Base-by-base conservation (phyloP, 1,140 invertebrate species). In the Dinoponera quadriceps region DNA sequence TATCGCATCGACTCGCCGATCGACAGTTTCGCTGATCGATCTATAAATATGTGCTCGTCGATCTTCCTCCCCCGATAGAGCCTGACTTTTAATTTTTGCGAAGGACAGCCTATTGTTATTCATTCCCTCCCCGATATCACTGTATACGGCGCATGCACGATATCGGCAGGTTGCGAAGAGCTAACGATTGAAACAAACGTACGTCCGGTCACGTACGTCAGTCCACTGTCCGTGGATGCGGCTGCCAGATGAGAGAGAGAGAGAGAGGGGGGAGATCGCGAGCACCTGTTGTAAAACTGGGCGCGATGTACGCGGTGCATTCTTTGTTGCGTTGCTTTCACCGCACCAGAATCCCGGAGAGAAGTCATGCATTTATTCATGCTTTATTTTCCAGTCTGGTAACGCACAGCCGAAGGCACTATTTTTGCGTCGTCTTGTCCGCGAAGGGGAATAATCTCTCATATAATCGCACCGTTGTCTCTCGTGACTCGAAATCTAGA, bases 221-320 rank as follows among this genome's bases (percentile, higher is more conserved):
- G 75, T 57, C 48, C 14, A 29, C 27, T 33, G 7, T 16, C 9
- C 3, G 29, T 18, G 65, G 14, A 80, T 48, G 22, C 22, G 1
- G 44, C 22, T 33, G 38, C 7, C 3, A 48, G 25, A 80, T 71
- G 65, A 69, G 25, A 29, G n/a, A 71, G 33, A 3, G 44, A 18
- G 51, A 69, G 55, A 20, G 20, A 14, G 44, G 49, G 5, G 44
- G 20, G 51, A 55, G 55, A 22, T 78, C 63, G 27, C 75, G 63
- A 69, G 75, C 75, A 78, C 65, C 65, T 69, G 65, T 80, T 69
- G 65, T 80, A 55, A 77, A 77, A 77, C n/a, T 54, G 48, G 29
- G n/a, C 22, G n/a, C 22, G 29, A 14, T 27, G n/a, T 49, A 51
- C 65, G 75, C n/a, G n/a, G n/a, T 48, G 63, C 18, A 22, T 44